Evolutionary conservation across 2,113 vertebrate species (phyloP).

Genomic region (Ageneiosus marmoratus): DNA sequence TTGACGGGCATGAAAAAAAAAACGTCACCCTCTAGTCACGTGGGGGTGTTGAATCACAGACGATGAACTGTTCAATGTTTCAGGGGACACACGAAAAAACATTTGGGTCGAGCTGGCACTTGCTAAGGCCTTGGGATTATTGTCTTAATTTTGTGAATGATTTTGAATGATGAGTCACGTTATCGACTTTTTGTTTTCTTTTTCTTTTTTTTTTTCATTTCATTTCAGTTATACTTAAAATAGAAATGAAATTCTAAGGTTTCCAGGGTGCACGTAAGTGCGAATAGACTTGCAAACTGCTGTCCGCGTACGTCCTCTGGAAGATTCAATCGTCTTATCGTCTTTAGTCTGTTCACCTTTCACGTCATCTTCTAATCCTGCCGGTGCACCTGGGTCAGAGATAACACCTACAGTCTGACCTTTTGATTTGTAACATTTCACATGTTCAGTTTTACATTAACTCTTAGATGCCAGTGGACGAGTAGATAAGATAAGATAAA

Average conservation of each 20-base stretch:
- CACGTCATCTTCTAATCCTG: constrained; percentile 11
- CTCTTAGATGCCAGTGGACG: constrained; percentile 22
- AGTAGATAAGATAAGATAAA: constrained; percentile 19
- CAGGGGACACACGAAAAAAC: constrained; percentile 35
- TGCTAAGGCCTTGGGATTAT: constrained; percentile 37
- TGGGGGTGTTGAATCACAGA: background rate
- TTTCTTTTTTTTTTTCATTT: background rate
- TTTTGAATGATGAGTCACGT: constrained; percentile 13
- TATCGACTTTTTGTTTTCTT: constrained; percentile 12
- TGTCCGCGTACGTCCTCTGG: constrained; percentile 41
- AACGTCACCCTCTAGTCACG: constrained; percentile 8
- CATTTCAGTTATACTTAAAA: constrained; percentile 23
- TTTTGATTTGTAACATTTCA: constrained; percentile 25
- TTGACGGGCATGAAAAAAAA: constrained; percentile 7
- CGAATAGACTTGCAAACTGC: constrained; percentile 41
- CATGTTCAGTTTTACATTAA: constrained; percentile 32
- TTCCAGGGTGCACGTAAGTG: constrained; percentile 31
- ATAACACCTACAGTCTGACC: background rate
- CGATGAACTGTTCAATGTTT: constrained; percentile 34
- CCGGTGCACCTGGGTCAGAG: constrained; percentile 27
- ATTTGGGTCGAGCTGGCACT: constrained; percentile 20
- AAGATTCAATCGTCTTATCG: constrained; percentile 45
- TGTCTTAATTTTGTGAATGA: constrained; percentile 50
- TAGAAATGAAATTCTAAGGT: constrained; percentile 18
- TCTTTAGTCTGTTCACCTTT: constrained; percentile 20